These are phyloP conservation scores for Tadarida brasiliensis DNA, from an alignment of 2,797 vertebrate genomes.

Conservation along the genomic window DNA sequence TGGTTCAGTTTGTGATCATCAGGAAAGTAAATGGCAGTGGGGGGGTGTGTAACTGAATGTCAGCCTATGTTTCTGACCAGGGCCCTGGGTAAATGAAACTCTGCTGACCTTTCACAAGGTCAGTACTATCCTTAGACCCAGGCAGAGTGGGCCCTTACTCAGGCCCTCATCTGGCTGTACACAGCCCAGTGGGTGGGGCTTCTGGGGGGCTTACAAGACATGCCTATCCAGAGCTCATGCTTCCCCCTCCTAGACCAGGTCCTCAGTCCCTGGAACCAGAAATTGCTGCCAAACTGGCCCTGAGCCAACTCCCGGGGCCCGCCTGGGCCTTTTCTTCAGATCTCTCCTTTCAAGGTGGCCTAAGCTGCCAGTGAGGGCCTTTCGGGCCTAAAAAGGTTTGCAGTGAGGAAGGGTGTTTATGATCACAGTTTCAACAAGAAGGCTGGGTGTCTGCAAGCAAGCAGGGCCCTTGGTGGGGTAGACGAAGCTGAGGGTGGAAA, in stretches of 20 bases:
- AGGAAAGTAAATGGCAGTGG: background rate
- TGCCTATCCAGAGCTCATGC: background rate
- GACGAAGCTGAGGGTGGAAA: background rate
- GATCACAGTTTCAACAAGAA: background rate
- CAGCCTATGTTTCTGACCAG: background rate
- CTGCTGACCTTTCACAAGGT: background rate
- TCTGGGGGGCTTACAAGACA: background rate
- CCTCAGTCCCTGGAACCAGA: background rate
- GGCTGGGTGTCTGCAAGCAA: background rate
- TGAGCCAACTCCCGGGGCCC: background rate
- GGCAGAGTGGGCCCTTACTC: background rate
- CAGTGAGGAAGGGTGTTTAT: background rate
- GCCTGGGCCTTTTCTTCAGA: background rate
- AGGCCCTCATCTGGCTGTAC: background rate
- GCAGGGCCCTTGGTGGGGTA: background rate
- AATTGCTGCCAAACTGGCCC: background rate
- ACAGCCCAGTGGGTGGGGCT: background rate
- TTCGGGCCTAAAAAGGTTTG: background rate
- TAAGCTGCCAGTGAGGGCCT: background rate
- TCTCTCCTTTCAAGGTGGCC: background rate
- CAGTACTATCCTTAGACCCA: background rate
- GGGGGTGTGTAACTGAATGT: rapidly evolving
- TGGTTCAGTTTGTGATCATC: background rate
- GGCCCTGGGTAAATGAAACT: background rate
- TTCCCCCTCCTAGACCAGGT: background rate